A percentile compares a stretch with the other conserved stretches of the same genome.
These are phyloP conservation scores for roundworm (Caenorhabditis elegans) DNA, from an alignment of 1,140 invertebrate species.

Conservation along the genomic window DNA sequence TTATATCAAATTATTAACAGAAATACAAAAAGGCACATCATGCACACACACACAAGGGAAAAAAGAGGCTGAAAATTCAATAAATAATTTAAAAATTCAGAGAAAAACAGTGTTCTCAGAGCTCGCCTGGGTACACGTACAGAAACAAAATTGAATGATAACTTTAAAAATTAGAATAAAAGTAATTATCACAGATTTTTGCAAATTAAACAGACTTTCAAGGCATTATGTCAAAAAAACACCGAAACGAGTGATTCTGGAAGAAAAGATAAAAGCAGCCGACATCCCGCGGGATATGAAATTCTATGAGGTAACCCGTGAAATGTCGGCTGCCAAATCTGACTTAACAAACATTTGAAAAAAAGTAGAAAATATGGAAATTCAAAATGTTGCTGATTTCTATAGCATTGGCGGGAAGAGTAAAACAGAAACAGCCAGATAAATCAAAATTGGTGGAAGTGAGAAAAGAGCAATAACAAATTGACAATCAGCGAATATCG, in stretches of 20 bases:
- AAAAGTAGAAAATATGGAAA: slow-evolving; percentile 9
- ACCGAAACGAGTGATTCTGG: no score
- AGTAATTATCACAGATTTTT: background rate
- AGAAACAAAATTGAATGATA: background rate
- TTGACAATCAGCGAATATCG: slow-evolving; percentile 23
- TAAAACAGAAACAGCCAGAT: background rate
- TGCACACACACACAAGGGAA: background rate
- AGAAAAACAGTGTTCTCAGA: slow-evolving; percentile 11
- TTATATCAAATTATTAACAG: no score
- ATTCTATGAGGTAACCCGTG: no score
- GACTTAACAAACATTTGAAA: background rate
- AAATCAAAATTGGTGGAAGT: slow-evolving; percentile 28
- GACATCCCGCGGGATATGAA: no score
- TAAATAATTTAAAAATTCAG: background rate
- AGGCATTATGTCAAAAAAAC: background rate
- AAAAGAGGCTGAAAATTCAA: no score
- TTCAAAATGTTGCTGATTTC: background rate
- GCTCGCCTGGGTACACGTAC: background rate
- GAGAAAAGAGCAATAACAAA: slow-evolving; percentile 27
- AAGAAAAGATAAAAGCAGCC: no score
- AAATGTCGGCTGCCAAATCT: no score
- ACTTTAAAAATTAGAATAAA: no score
- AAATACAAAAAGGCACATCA: background rate
- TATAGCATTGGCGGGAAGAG: background rate
- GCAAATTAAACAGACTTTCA: background rate